Base-by-base conservation (phyloP, 2,888 invertebrate genomes). In the Phoronis australis region DNA sequence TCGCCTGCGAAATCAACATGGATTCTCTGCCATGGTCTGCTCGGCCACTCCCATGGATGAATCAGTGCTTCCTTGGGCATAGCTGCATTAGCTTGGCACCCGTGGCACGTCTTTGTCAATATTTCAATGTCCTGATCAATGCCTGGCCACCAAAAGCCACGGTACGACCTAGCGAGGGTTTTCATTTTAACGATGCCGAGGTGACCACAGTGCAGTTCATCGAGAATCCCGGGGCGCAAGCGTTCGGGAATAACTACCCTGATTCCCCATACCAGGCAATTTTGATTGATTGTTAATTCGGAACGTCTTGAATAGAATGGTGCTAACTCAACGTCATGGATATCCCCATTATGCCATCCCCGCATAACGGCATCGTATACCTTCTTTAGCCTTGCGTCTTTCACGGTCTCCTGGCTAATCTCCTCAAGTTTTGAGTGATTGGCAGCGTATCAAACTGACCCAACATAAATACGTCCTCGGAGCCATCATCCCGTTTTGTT, bases 201-300 rank as follows among this genome's bases (percentile, higher is more conserved):
- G 18, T 41, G 47, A 3, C 42, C 41, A 26, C 4, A 40, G 3
- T 41, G 47, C 1, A 41, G 35, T 5, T 42, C 20, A 9, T 31
- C 12, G 12, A 47, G 31, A 20, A 47, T 23, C 25, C 23, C 6
- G 9, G 20, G 9, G 18, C 41, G 1, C 20, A 47, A 23, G 20
- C 15, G 1, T 42, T 9, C 27, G n/a, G 45, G 45, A 5, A 45
- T 23, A 12, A 45, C 23, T 5, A 45, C 45, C 20, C 37, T 4
- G 4, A 45, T 45, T 6, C 45, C 45, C 45, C 45, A 45, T 27
- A 44, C 9, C 31, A 31, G 27, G 20, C 44, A 23, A 37, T 20
- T 20, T 12, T 24, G 5, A 15, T 37, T 15, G 15, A 45, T n/a
- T 4, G 45, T 37, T 9, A 45, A 24, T 22, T 45, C 45, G 23